These are phyloP conservation scores for Mythimna ferrago DNA, from an alignment of 2,888 invertebrate species.

Conservation along the genomic window DNA sequence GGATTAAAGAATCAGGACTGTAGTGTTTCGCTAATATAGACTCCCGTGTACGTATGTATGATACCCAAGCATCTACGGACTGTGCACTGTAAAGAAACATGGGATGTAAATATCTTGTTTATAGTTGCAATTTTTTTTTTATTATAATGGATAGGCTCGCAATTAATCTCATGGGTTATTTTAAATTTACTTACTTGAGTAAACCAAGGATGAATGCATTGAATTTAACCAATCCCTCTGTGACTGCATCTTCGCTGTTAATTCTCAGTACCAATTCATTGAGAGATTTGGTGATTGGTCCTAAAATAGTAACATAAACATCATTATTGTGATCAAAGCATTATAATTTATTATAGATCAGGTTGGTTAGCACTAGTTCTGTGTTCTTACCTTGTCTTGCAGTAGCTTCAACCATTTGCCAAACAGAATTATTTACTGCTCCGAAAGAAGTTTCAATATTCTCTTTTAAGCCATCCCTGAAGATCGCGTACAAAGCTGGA, in stretches of 20 bases:
- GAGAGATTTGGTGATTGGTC: conserved; percentile 95
- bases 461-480: conserved; percentile 96
- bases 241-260: conserved; percentile 95
- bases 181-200: conserved; percentile 92
- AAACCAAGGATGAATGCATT: conserved; percentile 97
- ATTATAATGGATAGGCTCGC: too few relatives aligned
- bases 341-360: neutral
- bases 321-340: neutral
- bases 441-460: conserved; percentile 96
- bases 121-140: too few relatives aligned
- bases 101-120: neutral
- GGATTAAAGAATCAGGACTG: conserved; percentile 93
- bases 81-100: conserved; percentile 90
- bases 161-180: too few relatives aligned
- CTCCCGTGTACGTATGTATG: conserved; percentile 96
- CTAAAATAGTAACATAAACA: conserved; percentile 74
- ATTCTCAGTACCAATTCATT: conserved; percentile 96
- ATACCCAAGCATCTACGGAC: conserved; percentile 97
- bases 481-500: conserved; percentile 95
- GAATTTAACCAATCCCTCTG: conserved; percentile 96
- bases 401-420: conserved; percentile 97
- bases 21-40: conserved; percentile 95
- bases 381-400: conserved; percentile 93
- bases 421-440: conserved; percentile 96
- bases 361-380: neutral